These are phyloP conservation scores for Caenorhabditis auriculariae DNA, from an alignment of 2,888 invertebrate species.

Conservation along the genomic window DNA sequence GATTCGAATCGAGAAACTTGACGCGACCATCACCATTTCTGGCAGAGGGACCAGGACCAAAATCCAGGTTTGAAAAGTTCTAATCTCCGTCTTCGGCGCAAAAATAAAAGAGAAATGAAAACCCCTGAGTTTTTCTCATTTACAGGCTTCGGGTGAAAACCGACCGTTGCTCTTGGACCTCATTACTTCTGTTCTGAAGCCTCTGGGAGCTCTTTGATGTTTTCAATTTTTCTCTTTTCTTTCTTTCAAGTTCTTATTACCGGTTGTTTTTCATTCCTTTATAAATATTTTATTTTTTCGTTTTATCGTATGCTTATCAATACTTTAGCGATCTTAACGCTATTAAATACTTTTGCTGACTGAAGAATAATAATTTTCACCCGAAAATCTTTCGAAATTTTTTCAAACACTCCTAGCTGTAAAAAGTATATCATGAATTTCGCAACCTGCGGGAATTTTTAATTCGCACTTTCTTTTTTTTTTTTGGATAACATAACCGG, in stretches of 20 bases:
- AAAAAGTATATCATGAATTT: too few relatives aligned
- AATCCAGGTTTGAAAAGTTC: conserved; percentile 1
- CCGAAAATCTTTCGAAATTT: too few relatives aligned
- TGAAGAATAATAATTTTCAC: too few relatives aligned
- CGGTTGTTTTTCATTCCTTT: neutral
- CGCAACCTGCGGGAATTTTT: too few relatives aligned
- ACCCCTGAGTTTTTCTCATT: neutral
- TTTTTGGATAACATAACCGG: too few relatives aligned
- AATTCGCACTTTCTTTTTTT: too few relatives aligned
- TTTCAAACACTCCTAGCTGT: too few relatives aligned
- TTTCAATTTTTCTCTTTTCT: neutral
- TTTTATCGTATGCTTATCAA: too few relatives aligned
- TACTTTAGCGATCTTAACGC: too few relatives aligned
- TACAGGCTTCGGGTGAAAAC: conserved; percentile 1
- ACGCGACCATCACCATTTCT: conserved; percentile 6
- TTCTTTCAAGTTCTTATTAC: neutral
- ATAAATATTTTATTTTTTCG: too few relatives aligned
- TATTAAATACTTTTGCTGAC: too few relatives aligned
- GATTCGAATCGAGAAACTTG: neutral
- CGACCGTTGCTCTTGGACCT: neutral
- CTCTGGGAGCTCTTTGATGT: neutral
- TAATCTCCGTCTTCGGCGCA: neutral
- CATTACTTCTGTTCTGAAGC: neutral
- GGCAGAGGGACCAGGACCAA: conserved; percentile 2
- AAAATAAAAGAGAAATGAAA: too few relatives aligned